phyloP scores from a whole-genome alignment of 92 coral and sea anemone species.

The Umimayanthus kanabou region DNA sequence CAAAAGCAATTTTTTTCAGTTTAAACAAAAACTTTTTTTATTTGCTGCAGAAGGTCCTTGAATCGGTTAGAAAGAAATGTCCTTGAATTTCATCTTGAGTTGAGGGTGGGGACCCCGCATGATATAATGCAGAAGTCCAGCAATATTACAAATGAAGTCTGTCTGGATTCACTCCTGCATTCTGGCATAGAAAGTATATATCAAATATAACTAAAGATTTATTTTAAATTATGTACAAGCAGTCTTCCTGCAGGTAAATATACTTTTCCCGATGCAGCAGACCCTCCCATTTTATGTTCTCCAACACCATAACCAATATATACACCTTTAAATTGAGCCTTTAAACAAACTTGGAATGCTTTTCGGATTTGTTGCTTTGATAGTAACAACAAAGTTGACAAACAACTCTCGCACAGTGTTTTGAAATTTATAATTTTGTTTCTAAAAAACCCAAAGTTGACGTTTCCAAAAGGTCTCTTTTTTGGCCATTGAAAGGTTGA shows the following conservation, averaged over 20 bases:
- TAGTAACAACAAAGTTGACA: background rate
- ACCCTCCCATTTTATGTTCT: too few species aligned
- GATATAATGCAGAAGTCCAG: background rate
- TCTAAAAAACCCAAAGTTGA: background rate
- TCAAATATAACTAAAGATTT: background rate
- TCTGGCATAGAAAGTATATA: background rate
- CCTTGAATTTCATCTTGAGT: too few species aligned
- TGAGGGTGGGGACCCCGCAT: background rate
- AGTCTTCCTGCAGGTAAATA: too few species aligned
- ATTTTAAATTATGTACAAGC: background rate
- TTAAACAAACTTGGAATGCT: background rate
- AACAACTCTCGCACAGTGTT: too few species aligned
- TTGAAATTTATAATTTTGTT: too few species aligned
- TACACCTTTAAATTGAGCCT: background rate
- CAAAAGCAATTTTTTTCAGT: too few species aligned
- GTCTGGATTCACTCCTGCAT: background rate
- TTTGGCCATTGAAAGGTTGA: background rate
- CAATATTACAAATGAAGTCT: background rate
- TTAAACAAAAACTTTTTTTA: too few species aligned
- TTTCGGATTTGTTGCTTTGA: background rate
- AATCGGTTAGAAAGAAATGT: too few species aligned
- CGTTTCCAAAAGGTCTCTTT: background rate
- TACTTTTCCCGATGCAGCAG: too few species aligned
- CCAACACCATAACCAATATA: background rate
- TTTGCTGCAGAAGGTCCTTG: too few species aligned